Base-by-base conservation (phyloP, 1,140 invertebrate species). In the Macrotrachela quadricornifera region DNA sequence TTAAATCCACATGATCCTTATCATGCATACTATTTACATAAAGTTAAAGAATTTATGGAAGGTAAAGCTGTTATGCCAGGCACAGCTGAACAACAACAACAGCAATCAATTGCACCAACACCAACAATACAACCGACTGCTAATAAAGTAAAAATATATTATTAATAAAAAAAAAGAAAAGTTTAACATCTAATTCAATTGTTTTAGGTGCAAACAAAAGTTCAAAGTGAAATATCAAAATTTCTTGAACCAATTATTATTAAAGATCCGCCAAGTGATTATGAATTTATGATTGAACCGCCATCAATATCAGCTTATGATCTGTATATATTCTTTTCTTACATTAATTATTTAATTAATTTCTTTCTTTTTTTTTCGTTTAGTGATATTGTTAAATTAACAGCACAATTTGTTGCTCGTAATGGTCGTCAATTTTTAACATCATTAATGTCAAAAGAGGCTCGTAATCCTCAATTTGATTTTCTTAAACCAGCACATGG, bases 291-390 rank as follows among this genome's bases (percentile, higher is more conserved):
- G 43, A 86, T 86, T 30, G 92, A 99, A 73, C 91, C 92, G 8
- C 88, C 91, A 1, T 95, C 91, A 0, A 96, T 99, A 57, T 96
- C 91, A n/a, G 88, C 90, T 16, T 75, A 92, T 57, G 92, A 99
- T 73, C 74, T 99, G 77, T 86, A 75, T 74, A 78, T 75, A 38
- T 56, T 49, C n/a, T 57, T 30, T 30, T 30, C 21, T 30, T 30
- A 2, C 8, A 8, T 30, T 30, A 4, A 4, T 30, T 52, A 41
- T 58, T 41, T 57, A 16, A 14, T 54, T 4, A 44, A 15, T 4
- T 54, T 52, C 2, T 6, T 8, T 49, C 1, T 16, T 46, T 60
- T 49, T 13, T 43, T 9, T 48, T 16, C 38, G 77, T n/a, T n/a
- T 73, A 87, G 84, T 56, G 92, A 97, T 68, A 85, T 96, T 58